Conservation (phyloP, 1,140 invertebrate species). For the Ridgeia piscesae region DNA sequence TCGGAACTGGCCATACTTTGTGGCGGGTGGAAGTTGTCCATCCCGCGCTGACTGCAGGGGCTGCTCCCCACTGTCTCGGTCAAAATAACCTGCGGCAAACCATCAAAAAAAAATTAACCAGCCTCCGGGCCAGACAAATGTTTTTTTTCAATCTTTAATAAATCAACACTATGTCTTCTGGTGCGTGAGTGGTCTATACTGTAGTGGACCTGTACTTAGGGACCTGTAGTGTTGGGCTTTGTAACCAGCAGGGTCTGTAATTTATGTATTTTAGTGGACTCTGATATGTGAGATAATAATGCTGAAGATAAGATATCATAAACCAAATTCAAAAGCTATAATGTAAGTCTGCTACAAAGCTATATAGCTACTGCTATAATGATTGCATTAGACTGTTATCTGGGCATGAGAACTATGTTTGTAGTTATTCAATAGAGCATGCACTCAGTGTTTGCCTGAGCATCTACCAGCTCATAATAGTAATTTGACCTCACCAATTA, state of each 20-base stretch:
- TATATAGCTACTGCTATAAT: not conserved
- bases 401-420: not conserved
- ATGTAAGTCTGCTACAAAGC: not conserved
- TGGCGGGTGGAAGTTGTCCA: not conserved
- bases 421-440: not conserved
- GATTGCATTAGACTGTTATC: not conserved
- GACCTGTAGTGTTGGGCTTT: not conserved
- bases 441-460: not conserved
- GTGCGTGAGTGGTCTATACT: too few species aligned
- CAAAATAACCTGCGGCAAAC: not conserved
- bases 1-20: not conserved
- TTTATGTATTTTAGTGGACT: not conserved
- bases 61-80: not conserved
- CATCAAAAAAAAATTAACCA: too few species aligned
- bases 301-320: not conserved
- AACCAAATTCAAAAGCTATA: not conserved
- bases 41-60: not conserved
- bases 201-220: too few species aligned
- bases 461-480: not conserved
- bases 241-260: not conserved
- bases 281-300: too few species aligned
- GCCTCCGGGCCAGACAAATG: too few species aligned
- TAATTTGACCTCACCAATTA: not conserved
- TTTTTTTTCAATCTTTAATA: too few species aligned
- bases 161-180: too few species aligned